Evolutionary conservation across 2,113 vertebrate species (phyloP), one percentile per base, ranked within the genome.

Genomic region (Megatriorchis doriae): DNA sequence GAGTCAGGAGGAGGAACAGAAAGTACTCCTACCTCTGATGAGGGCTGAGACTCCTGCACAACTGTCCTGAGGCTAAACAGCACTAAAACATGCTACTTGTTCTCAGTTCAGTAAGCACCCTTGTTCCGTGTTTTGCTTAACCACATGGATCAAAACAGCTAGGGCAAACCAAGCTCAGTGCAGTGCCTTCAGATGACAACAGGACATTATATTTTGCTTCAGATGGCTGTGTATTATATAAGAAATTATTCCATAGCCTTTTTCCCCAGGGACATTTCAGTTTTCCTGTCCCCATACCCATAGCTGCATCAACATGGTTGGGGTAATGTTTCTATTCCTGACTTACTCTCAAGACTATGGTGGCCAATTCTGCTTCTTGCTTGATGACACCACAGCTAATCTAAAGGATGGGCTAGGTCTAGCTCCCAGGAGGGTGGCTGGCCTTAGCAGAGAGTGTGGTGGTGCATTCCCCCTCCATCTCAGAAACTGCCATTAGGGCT

Each of bases 21-120:
- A 65, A 18, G 14, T 42, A 42, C 32, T 55, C 34, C 11, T 55
- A 5, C 8, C 5, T n/a, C 11, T 52, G 36, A 16, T 6, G 15
- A 11, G 7, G 36, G 13, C 20, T 52, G 12, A 13, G 50, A 3
- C 3, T 77, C 2, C 40, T 48, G 23, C 42, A 45, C 21, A n/a
- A 7, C 18, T 21, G 27, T 11, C 43, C 50, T 23, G 5, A n/a
- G 47, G 5, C 27, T 63, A 4, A 86, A 10, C 26, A 34, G 5
- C 16, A 22, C 53, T 66, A 10, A 34, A 40, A 43, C 7, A 27
- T 0, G 1, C 4, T 15, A 4, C 13, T 31, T 11, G 12, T 68
- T 63, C 40, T 29, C 56, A 16, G 29, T 20, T 63, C 11, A 27
- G 0, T 31, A 27, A 34, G 13, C 22, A 42, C 6, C 11, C 6